A percentile compares a stretch with the other conserved stretches of the same genome.
Evolutionary conservation across 2,113 vertebrate genomes (phyloP).

Genomic region (Panthera leo): DNA sequence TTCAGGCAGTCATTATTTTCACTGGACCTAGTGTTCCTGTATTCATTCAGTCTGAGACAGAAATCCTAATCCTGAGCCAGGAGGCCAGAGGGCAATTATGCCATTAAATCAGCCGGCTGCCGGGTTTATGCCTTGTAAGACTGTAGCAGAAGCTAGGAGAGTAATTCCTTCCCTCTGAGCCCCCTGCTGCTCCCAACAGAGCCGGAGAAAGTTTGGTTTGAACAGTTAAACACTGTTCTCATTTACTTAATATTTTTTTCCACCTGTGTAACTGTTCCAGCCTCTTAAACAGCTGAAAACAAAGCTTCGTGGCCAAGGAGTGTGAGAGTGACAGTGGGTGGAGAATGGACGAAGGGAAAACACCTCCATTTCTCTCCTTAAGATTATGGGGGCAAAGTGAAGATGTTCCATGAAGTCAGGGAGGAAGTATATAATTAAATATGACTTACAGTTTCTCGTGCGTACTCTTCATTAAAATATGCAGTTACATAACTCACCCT

Average conservation of each 20-base stretch:
- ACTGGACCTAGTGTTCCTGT: neutral
- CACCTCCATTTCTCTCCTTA: neutral
- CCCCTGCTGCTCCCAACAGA: neutral
- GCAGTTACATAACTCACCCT: neutral
- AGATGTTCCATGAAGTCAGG: neutral
- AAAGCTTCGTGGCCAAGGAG: neutral
- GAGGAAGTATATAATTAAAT: conserved; percentile 12
- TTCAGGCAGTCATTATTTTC: conserved; percentile 9
- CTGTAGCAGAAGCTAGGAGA: neutral
- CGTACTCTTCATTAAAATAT: neutral
- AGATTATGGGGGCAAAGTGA: neutral
- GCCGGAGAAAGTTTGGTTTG: neutral
- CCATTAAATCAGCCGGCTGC: neutral
- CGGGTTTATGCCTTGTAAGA: neutral
- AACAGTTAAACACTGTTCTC: neutral
- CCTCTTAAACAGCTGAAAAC: neutral
- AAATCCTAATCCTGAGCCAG: neutral
- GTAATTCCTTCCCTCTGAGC: neutral
- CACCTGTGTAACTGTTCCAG: neutral
- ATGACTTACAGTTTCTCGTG: neutral
- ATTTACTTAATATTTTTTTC: neutral
- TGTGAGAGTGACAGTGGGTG: neutral
- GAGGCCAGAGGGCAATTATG: neutral
- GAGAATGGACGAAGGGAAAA: neutral
- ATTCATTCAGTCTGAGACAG: neutral